Percentiles rank a stretch among this genome's conserved stretches.
These are phyloP conservation scores for Brachirus orientalis DNA, from an alignment of 2,113 vertebrate genomes.

Conservation along the genomic window DNA sequence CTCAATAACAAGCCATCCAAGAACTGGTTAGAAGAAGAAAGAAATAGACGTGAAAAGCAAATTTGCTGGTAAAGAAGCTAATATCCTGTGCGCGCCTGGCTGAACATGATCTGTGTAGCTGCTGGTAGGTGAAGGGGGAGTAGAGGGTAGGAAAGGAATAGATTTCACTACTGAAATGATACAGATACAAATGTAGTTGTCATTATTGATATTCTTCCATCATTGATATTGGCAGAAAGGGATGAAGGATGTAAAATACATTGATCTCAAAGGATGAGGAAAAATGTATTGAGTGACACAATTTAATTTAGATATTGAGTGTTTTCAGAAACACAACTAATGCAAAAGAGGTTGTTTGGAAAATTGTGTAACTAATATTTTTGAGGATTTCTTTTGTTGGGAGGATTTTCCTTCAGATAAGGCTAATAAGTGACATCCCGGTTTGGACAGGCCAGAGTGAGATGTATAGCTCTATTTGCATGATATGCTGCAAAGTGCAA, in stretches of 20 bases:
- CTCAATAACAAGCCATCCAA: conserved; percentile 99
- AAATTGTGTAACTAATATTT: conserved; percentile 34
- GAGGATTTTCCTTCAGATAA: too few relatives aligned
- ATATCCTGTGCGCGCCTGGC: conserved; percentile 90
- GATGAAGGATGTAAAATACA: conserved; percentile 74
- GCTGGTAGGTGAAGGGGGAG: conserved; percentile 66
- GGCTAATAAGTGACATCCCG: conserved; percentile 35
- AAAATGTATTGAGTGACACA: conserved; percentile 69
- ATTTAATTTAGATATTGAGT: conserved; percentile 71
- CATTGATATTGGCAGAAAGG: conserved; percentile 81
- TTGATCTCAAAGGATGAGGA: conserved; percentile 68
- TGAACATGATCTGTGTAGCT: conserved; percentile 78
- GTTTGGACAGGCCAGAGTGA: conserved; percentile 46
- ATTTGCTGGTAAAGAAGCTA: conserved; percentile 97
- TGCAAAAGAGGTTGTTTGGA: conserved; percentile 52
- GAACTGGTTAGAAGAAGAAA: conserved; percentile 87
- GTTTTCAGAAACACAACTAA: conserved; percentile 62
- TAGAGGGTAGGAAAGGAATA: conserved; percentile 68
- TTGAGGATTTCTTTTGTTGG: conserved; percentile 35
- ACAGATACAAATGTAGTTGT: conserved; percentile 79
- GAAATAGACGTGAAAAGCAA: conserved; percentile 99
- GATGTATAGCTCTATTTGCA: conserved; percentile 41
- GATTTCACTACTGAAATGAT: conserved; percentile 78
- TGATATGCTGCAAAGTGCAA: conserved; percentile 23
- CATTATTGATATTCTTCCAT: conserved; percentile 80